phyloP scores from a whole-genome alignment of 1,140 invertebrate genomes.

The Halesus radiatus region DNA sequence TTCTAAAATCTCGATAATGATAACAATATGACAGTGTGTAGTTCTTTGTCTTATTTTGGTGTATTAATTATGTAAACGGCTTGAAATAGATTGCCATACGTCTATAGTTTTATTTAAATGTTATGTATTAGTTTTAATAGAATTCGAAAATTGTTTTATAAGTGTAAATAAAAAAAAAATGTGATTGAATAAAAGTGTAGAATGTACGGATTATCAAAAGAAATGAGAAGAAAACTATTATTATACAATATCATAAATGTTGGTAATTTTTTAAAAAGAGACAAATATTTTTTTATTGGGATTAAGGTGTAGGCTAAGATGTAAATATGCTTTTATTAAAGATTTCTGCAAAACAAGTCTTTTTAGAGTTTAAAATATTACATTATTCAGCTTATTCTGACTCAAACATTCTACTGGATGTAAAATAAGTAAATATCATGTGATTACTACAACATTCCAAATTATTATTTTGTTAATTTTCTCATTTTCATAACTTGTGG shows the following conservation, averaged over 20 bases:
- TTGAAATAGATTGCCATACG: slow-evolving; percentile 51
- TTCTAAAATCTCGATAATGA: slow-evolving; percentile 2
- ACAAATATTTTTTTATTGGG: slow-evolving; percentile 56
- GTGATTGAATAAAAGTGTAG: slow-evolving; percentile 34
- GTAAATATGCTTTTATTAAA: slow-evolving; percentile 54
- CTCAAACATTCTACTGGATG: background rate
- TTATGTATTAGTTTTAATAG: slow-evolving; percentile 46
- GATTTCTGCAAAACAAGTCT: slow-evolving; percentile 25
- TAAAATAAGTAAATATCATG: background rate
- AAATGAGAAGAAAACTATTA: slow-evolving; percentile 45
- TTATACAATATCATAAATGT: slow-evolving; percentile 52
- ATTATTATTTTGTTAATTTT: background rate
- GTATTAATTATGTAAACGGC: slow-evolving; percentile 40
- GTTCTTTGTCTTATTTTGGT: slow-evolving; percentile 17
- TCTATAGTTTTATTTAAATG: slow-evolving; percentile 53
- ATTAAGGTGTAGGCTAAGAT: slow-evolving; percentile 55
- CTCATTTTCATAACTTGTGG: background rate
- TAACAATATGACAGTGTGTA: background rate
- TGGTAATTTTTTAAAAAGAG: slow-evolving; percentile 56
- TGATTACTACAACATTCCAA: slow-evolving; percentile 30
- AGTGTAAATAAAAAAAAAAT: slow-evolving; percentile 55
- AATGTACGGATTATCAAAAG: slow-evolving; percentile 37
- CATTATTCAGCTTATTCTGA: background rate
- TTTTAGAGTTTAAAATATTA: background rate
- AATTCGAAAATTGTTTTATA: slow-evolving; percentile 52